phyloP scores from a whole-genome alignment of 1,140 invertebrate species.

The Drosophila arawakana region DNA sequence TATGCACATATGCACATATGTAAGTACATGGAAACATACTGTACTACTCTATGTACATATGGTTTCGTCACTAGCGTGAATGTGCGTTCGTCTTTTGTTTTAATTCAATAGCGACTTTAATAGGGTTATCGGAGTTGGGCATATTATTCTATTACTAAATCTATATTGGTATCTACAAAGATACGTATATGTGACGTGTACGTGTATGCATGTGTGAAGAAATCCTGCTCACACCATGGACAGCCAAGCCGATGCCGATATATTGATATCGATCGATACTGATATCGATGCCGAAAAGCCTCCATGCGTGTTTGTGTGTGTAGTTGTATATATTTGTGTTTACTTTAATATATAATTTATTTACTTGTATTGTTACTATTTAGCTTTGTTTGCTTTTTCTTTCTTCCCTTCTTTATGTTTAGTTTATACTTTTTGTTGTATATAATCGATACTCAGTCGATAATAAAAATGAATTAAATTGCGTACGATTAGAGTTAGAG shows the following conservation, averaged over 20 bases:
- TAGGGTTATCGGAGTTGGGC: not conserved
- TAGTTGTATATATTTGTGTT: not conserved
- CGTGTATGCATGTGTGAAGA: not conserved
- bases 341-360: not conserved
- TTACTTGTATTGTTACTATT: no score
- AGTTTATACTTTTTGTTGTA: no score
- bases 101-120: not conserved
- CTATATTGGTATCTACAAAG: slow-evolving; percentile 4
- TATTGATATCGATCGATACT: no score
- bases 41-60: no score
- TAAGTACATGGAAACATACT: not conserved
- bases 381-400: no score
- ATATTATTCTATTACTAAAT: slow-evolving; percentile 2
- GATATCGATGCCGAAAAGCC: no score
- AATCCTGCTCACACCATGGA: no score
- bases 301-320: not conserved
- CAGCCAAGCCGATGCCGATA: not conserved
- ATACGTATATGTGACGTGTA: slow-evolving; percentile 8
- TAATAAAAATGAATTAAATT: no score
- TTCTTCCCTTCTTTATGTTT: no score
- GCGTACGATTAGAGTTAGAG: no score
- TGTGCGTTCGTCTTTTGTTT: not conserved
- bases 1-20: slow-evolving; percentile 20
- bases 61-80: no score
- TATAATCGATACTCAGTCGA: no score